phyloP scores from a whole-genome alignment of 1,140 invertebrate genomes.

The Anoplolepis gracilipes region DNA sequence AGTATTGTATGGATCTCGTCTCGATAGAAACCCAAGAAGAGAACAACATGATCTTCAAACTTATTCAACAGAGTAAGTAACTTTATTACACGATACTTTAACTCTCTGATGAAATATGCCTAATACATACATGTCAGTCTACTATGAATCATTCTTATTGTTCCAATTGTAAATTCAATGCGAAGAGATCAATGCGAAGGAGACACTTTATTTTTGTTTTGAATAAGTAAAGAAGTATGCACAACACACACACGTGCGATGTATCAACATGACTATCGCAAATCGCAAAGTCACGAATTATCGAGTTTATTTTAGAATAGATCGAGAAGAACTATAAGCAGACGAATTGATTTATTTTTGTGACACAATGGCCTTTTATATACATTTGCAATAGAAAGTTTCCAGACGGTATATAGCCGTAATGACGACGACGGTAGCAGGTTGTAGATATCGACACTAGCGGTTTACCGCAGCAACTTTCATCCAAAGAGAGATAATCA shows the following conservation, averaged over 20 bases:
- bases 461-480: constrained; percentile 68
- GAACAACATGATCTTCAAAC: constrained; percentile 94
- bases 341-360: not conserved
- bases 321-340: not conserved
- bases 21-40: constrained; percentile 95
- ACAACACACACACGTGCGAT: not conserved
- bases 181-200: constrained; percentile 30
- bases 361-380: constrained; percentile 3
- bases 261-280: not conserved
- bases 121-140: not conserved
- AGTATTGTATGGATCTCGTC: constrained; percentile 97
- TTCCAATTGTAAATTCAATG: constrained; percentile 21
- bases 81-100: not conserved
- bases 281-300: not conserved
- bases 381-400: constrained; percentile 59
- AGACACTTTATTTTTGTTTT: not conserved
- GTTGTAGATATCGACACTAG: constrained; percentile 34
- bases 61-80: constrained; percentile 93
- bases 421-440: constrained; percentile 25
- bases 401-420: not conserved
- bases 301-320: not conserved
- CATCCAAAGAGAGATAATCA: constrained; percentile 55
- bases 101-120: not conserved
- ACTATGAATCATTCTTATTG: constrained; percentile 38
- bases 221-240: not conserved